phyloP scores from a whole-genome alignment of 2,888 invertebrate genomes.

The Drosophila lutescens region DNA sequence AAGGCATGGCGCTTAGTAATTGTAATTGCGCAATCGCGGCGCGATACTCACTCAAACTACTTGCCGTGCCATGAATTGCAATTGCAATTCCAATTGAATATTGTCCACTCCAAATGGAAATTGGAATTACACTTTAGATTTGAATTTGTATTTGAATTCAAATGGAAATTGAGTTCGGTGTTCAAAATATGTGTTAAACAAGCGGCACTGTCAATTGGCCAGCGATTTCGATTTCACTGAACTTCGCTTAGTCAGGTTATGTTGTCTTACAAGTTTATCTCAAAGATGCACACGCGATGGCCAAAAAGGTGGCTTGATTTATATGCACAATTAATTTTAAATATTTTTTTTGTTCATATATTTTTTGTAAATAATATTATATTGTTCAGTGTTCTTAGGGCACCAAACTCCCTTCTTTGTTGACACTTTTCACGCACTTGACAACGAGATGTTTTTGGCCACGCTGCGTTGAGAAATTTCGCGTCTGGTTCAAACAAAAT shows the following conservation, averaged over 20 bases:
- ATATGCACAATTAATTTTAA: background rate
- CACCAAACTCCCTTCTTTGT: background rate
- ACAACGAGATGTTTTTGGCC: constrained; percentile 23
- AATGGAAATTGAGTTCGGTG: constrained; percentile 21
- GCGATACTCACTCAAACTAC: constrained; percentile 64
- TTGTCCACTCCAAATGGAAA: constrained; percentile 36
- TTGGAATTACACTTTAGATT: constrained; percentile 25
- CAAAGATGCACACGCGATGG: constrained; percentile 44
- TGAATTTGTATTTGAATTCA: constrained; percentile 14
- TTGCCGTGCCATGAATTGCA: constrained; percentile 65
- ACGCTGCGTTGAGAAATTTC: constrained; percentile 51
- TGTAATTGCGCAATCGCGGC: constrained; percentile 66
- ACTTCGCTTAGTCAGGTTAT: constrained; percentile 12
- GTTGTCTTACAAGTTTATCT: constrained; percentile 26
- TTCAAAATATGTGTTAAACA: constrained; percentile 58
- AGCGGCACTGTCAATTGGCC: constrained; percentile 51
- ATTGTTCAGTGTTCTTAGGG: background rate
- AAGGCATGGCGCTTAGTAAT: constrained; percentile 67
- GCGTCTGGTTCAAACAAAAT: constrained; percentile 75
- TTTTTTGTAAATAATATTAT: background rate
- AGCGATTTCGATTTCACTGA: constrained; percentile 49
- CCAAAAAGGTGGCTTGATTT: background rate
- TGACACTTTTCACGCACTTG: constrained; percentile 42
- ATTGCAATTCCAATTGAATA: constrained; percentile 49
- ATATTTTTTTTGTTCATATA: background rate